Evolutionary conservation across 2,888 invertebrate species (phyloP), one percentile per base, ranked within the genome.

Genomic region (Eupelmus urozonus): DNA sequence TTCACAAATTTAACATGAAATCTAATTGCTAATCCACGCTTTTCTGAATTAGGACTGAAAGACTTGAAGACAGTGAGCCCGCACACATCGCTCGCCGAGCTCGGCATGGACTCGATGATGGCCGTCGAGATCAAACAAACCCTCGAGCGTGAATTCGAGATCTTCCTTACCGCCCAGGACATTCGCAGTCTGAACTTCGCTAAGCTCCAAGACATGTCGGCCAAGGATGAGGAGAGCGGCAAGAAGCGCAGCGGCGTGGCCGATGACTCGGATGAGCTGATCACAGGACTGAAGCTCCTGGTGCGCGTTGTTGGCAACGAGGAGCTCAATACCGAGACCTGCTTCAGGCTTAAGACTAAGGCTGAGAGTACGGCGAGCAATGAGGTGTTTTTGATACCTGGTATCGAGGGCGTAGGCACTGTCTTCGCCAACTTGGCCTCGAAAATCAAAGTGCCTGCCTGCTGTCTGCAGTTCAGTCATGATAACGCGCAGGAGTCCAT

Each of bases 81-180:
- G 79, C 93, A 94, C 85, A 92, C 94, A 0, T 93, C 94, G 0
- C 91, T 99, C 1, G 96, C 96, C 0, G 98, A 98, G 88, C 91
- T 99, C 81, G 98, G 98, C 45, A 96, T 99, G 94, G 98, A 99
- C 90, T 98, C 98, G 1, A 94, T 98, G 92, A 98, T 97, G 97
- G 97, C 96, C 0, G 96, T 98, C 0, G 98, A 99, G 90, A 97
- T 99, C 83, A 98, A 98, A 84, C 97, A 98, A 90, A 95, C 95
- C 0, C 90, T 98, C 1, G 97, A 98, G 88, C 92, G 97, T 84
- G 96, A 97, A 87, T 97, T 95, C 87, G 97, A 98, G 86, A 91
- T 98, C 71, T 94, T 94, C 87, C 91, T 98, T 2, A 94, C 96
- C 0, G 94, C 97, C 4, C 95, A 96, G 86, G 97, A 98, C 83